These are phyloP conservation scores for Bradypodion pumilum DNA, from an alignment of 2,797 vertebrate species.

Conservation along the genomic window DNA sequence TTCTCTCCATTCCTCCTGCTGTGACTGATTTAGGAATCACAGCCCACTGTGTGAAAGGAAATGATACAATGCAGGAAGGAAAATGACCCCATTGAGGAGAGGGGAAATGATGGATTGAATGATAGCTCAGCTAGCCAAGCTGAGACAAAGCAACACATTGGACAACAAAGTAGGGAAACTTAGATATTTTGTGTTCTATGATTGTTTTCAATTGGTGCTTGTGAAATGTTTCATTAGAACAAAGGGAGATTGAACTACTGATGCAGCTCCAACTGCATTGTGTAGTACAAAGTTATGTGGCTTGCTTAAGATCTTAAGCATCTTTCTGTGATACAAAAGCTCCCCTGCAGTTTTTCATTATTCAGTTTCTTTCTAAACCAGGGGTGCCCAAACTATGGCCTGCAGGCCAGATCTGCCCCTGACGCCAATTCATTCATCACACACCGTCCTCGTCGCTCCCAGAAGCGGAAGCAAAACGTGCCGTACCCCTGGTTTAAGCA, in stretches of 20 bases:
- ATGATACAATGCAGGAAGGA: constrained; percentile 74
- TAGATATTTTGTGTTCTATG: constrained; percentile 4
- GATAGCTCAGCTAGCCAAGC: background rate
- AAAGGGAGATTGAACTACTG: background rate
- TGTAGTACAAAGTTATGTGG: background rate
- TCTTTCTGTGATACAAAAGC: background rate
- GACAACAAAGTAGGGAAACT: background rate
- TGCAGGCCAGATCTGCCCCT: too few relatives aligned
- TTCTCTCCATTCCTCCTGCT: constrained; percentile 6
- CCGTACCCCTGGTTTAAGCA: too few relatives aligned
- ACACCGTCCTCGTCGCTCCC: too few relatives aligned
- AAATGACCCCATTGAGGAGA: constrained; percentile 70
- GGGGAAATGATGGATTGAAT: constrained; percentile 39
- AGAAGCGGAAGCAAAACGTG: too few relatives aligned
- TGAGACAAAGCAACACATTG: constrained; percentile 13
- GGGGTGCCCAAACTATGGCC: too few relatives aligned
- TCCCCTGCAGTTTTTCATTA: background rate
- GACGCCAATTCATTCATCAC: too few relatives aligned
- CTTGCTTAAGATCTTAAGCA: constrained; percentile 17
- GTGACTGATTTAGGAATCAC: constrained; percentile 42
- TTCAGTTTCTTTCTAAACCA: background rate
- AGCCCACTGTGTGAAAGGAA: constrained; percentile 67
- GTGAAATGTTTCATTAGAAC: background rate
- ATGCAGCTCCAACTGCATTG: fast-evolving
- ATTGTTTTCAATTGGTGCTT: background rate